Base-by-base conservation (phyloP, 2,888 invertebrate species). In the Sinotaia quadrata region DNA sequence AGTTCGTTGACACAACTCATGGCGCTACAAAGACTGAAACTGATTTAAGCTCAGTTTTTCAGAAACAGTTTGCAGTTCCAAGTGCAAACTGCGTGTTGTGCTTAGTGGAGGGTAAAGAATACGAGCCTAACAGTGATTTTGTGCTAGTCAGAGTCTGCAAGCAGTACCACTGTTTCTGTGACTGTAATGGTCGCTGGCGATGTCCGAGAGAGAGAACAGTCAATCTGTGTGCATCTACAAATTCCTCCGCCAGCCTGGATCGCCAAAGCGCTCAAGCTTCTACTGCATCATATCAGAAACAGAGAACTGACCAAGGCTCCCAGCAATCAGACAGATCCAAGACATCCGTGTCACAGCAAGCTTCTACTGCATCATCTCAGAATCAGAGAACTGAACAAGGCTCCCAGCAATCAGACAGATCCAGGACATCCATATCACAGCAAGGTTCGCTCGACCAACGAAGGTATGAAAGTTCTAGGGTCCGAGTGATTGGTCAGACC, bases 131-230 rank as follows among this genome's bases (percentile, higher is more conserved):
- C n/a, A 8, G 15, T 7, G 36, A 52, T n/a, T 70, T 73, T 18
- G 10, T 62, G 27, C 15, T 73, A 4, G 56, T 27, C 12, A 67
- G 34, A 33, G 31, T 34, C 8, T 59, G 67, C 51, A 67, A 36
- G 24, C 57, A 51, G n/a, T 67, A 51, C 37, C 44, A 65, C 21
- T 77, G 77, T 58, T 56, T 29, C 49, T 77, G 77, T 54, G 41
- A 36, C 31, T 77, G 77, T 61, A 69, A 74, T 37, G 77, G 77
- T 7, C 54, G 67, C 2, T 75, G 74, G 73, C 61, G 72, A n/a
- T 77, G 77, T 34, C 61, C 67, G 1, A 51, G 72, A n/a, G 66
- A 73, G 37, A 52, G 44, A 1, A 70, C 56, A 7, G 65, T 37
- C 21, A 15, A 65, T 18, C 54, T 65, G 31, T 65, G 65, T 34